Base-by-base conservation (phyloP, 1,140 invertebrate genomes). In the Diabrotica virgifera region DNA sequence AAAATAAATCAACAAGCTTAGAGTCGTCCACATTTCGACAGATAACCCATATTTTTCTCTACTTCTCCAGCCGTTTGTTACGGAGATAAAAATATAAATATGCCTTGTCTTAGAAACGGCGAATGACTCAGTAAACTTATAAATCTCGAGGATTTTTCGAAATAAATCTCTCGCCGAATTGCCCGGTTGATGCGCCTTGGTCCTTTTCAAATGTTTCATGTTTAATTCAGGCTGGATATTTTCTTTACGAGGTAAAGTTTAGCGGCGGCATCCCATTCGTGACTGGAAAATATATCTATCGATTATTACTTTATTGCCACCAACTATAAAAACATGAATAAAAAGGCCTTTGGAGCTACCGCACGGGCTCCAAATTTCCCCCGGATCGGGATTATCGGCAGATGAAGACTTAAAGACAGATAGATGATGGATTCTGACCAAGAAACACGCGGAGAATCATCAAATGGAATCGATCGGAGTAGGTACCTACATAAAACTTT, bases 161-260 rank as follows among this genome's bases (percentile, higher is more conserved):
- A 60, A 70, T 70, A 70, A 70, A 70, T 70, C 69, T 70, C 59
- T 70, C 46, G 62, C 63, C 57, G 65, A 67, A 67, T 67, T 63
- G 61, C 24, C 61, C 63, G 59, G 55, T 54, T 67, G 65, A 63
- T 67, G 65, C 61, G 46, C 50, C n/a, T n/a, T n/a, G n/a, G 58
- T 51, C 56, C 59, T 59, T 59, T 60, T 64, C 59, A 65, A 65
- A 68, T 56, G 63, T 65, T 67, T 73, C 67, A 73, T 73, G 71
- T 73, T 73, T 73, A 73, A 73, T 73, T 73, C 71, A 73, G 65
- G 71, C 67, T 60, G 67, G 65, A 73, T 71, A 67, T 67, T 69
- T 71, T 71, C 71, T 69, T 71, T 73, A 70, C 67, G 66, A 70
- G 68, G 40, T 54, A 72, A 69, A 72, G 63, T 70, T 68, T 61